These are phyloP conservation scores for Scalopus aquaticus DNA, from an alignment of 2,113 vertebrate species.

Conservation along the genomic window DNA sequence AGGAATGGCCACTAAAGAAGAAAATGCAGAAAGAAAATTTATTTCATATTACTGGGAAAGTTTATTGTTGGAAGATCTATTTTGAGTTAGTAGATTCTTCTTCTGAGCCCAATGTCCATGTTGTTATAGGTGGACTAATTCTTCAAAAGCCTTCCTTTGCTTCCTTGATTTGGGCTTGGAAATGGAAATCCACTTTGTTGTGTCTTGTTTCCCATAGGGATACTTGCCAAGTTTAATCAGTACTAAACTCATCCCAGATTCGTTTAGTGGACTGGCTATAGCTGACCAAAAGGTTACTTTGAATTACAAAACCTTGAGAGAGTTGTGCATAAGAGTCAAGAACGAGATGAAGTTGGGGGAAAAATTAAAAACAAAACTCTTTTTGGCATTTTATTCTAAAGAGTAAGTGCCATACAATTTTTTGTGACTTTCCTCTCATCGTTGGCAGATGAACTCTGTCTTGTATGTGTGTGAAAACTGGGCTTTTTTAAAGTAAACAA, in stretches of 20 bases:
- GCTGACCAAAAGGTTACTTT: slow-evolving; percentile 44
- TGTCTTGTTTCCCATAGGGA: slow-evolving; percentile 27
- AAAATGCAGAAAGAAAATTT: slow-evolving; percentile 53
- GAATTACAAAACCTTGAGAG: slow-evolving; percentile 43
- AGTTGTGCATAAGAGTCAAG: neutral
- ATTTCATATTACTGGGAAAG: slow-evolving; percentile 69
- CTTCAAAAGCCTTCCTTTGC: slow-evolving; percentile 52
- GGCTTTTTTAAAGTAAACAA: no score
- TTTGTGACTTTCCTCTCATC: slow-evolving; percentile 18
- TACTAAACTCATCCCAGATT: slow-evolving; percentile 59
- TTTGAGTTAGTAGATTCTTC: slow-evolving; percentile 39
- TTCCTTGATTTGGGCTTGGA: slow-evolving; percentile 48
- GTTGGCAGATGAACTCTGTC: slow-evolving; percentile 7
- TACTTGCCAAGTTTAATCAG: slow-evolving; percentile 47
- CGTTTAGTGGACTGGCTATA: neutral
- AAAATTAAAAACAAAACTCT: neutral
- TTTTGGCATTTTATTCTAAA: slow-evolving; percentile 13
- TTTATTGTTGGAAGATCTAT: slow-evolving; percentile 52
- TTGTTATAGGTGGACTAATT: slow-evolving; percentile 54
- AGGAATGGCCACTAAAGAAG: slow-evolving; percentile 55
- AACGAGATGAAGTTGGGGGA: neutral
- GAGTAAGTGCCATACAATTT: neutral
- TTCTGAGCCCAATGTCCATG: slow-evolving; percentile 27
- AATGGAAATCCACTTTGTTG: slow-evolving; percentile 46
- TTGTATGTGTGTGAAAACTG: slow-evolving; percentile 6